phyloP scores from a whole-genome alignment of 2,797 vertebrate species.

The Pipistrellus nathusii region DNA sequence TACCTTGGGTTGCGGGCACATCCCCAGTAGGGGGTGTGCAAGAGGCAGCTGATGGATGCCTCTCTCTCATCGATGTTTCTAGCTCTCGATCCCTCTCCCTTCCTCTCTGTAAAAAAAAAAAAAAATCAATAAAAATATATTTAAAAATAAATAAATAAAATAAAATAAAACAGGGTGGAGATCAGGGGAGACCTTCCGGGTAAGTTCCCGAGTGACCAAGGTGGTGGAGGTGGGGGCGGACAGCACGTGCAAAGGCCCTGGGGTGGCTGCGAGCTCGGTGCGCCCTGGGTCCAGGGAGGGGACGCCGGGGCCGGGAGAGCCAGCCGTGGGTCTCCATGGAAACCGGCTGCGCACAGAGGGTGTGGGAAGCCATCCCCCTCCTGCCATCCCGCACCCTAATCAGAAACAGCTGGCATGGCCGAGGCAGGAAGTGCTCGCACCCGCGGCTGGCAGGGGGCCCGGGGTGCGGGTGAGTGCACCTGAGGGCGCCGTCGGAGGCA shows the following conservation, averaged over 20 bases:
- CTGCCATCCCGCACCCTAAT: not conserved
- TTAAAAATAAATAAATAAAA: too few species aligned
- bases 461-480: not conserved
- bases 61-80: too few species aligned
- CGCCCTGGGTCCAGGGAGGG: not conserved
- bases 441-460: not conserved
- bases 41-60: too few species aligned
- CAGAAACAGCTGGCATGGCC: not conserved
- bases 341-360: not conserved
- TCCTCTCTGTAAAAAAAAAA: too few species aligned
- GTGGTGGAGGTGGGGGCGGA: too few species aligned
- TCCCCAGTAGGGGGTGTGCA: too few species aligned
- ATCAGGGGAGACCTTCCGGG: not conserved
- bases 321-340: not conserved
- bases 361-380: not conserved
- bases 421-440: not conserved
- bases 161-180: not conserved
- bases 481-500: not conserved
- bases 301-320: not conserved
- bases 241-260: not conserved
- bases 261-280: not conserved
- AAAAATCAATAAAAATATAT: too few species aligned
- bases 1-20: too few species aligned
- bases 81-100: too few species aligned
- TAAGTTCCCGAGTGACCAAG: not conserved